Base-by-base conservation (phyloP, 1,140 invertebrate genomes). In the Bicyclus anynana region DNA sequence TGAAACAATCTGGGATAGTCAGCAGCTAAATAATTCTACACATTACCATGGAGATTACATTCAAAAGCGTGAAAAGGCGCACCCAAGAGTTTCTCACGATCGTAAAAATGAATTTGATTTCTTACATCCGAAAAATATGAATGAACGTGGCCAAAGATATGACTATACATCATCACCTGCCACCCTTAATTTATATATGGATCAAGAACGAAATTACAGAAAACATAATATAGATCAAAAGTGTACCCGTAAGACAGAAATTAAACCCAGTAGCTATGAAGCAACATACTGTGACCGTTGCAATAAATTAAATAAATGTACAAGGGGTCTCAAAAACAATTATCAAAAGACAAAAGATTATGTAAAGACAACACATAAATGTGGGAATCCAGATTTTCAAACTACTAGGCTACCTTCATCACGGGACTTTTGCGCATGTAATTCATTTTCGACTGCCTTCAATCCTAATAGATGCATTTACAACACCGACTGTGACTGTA, bases 231-330 rank as follows among this genome's bases (percentile, higher is more conserved):
- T 40, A 17, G 46, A 64, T 47, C 14, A 55, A 2, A 44, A 70
- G 53, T 85, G 82, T 50, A 83, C 82, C 18, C 68, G 79, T 33
- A 73, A 59, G 49, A 35, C 29, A 13, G 46, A 48, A 33, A 35
- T 5, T 2, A 46, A 50, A 46, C 17, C 26, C 2, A 52, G 35
- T 1, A 50, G 52, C 35, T 46, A 53, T 12, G 16, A 9, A 48
- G 17, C 37, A 35, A 47, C 60, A 17, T 38, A 27, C 14, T 61
- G 51, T 53, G 7, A 44, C 21, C 35, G 29, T 50, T 29, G 27
- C 33, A 21, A 17, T 26, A 58, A 48, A 26, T 5, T 37, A 17
- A 47, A 62, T 18, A 46, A 69, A 54, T 85, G 82, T 52, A 81
- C 78, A 18, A 71, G 73, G 60, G 58, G 66, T 13, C 59, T 65